phyloP scores from a whole-genome alignment of 1,140 invertebrate genomes.

The Papilio polytes region DNA sequence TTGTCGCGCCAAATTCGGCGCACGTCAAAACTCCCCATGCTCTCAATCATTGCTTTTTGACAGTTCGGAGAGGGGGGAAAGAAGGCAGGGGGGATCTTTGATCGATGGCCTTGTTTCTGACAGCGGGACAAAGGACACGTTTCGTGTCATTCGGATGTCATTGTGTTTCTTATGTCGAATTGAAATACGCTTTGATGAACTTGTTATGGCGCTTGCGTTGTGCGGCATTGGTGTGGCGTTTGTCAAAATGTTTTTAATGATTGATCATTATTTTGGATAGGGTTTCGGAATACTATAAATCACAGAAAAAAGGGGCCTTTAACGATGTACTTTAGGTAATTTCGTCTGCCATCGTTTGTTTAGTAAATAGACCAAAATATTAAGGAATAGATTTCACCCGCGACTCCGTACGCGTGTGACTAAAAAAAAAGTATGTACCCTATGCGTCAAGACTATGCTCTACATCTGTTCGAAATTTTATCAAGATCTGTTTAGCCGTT shows the following conservation, averaged over 20 bases:
- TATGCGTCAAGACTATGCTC: too few relatives aligned
- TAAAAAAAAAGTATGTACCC: too few relatives aligned
- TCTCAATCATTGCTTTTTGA: constrained; percentile 56
- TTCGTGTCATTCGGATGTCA: constrained; percentile 38
- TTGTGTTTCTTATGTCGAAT: constrained; percentile 39
- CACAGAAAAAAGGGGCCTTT: background rate
- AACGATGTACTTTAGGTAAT: background rate
- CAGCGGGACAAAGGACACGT: constrained; percentile 47
- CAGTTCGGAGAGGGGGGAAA: constrained; percentile 38
- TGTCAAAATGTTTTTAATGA: constrained; percentile 19
- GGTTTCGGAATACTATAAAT: constrained; percentile 13
- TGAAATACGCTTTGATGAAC: constrained; percentile 41
- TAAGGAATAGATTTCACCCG: too few relatives aligned
- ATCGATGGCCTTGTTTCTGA: constrained; percentile 57
- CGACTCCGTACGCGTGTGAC: too few relatives aligned
- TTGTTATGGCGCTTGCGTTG: constrained; percentile 29
- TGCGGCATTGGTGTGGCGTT: constrained; percentile 6
- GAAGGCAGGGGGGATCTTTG: constrained; percentile 43
- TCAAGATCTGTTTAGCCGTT: too few relatives aligned
- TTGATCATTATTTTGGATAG: constrained; percentile 25
- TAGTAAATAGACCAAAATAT: too few relatives aligned
- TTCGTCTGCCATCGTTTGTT: too few relatives aligned
- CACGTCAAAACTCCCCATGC: constrained; percentile 49
- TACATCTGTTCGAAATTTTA: too few relatives aligned
- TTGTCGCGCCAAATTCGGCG: constrained; percentile 57